Conservation (phyloP, 2,797 vertebrate genomes). For the Pangasius larnaudii region DNA sequence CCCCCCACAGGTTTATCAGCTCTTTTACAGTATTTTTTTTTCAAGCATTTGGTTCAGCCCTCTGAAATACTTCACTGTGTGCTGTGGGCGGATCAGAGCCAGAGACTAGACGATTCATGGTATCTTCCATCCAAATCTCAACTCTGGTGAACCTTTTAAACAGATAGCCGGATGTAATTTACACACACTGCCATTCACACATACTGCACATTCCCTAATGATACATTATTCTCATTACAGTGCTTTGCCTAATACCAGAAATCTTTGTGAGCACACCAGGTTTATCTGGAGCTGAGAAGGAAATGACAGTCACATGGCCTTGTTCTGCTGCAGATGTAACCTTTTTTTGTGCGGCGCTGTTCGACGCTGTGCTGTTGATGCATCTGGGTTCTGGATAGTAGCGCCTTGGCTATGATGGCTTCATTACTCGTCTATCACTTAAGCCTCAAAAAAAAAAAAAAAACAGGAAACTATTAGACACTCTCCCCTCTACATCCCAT, state of each 20-base stretch:
- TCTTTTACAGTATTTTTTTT: neutral
- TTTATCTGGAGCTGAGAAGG: neutral
- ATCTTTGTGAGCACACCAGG: neutral
- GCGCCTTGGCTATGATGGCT: conserved; percentile 10
- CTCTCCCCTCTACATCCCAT: conserved; percentile 39
- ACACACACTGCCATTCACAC: neutral
- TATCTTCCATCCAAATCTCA: neutral
- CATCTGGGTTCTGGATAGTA: conserved; percentile 25
- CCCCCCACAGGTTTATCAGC: neutral
- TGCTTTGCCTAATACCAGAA: neutral
- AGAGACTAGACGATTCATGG: neutral
- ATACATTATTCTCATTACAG: neutral
- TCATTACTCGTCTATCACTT: conserved; percentile 29
- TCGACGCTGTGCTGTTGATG: neutral
- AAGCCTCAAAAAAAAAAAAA: conserved; percentile 15
- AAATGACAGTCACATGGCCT: neutral
- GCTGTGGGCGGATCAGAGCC: neutral
- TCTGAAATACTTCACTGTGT: neutral
- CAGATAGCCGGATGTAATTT: neutral
- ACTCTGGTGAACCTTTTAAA: neutral
- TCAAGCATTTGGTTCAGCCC: neutral
- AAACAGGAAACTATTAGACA: conserved; percentile 55
- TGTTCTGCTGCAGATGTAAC: neutral
- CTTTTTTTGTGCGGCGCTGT: neutral
- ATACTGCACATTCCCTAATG: neutral